Conservation (phyloP, 2,113 vertebrate species). For the Paramormyrops kingsleyae region DNA sequence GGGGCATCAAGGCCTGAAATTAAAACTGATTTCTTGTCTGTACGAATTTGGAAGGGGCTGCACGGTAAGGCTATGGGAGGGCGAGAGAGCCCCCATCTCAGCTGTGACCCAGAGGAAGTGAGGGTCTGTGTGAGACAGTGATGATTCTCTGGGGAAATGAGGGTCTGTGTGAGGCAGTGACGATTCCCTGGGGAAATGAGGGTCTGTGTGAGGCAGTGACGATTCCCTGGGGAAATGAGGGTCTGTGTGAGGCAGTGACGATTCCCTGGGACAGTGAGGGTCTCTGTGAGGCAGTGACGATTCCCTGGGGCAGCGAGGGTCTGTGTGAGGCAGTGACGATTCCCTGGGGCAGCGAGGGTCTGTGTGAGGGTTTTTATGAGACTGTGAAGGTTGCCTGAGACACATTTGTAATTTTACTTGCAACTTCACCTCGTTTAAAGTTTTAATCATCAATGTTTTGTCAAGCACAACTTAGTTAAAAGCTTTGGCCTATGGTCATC, state of each 20-base stretch:
- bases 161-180: not conserved
- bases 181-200: not conserved
- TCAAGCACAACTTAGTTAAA: not conserved
- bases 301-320: not conserved
- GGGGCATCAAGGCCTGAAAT: conserved; percentile 9
- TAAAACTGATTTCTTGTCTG: not conserved
- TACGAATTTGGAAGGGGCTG: not conserved
- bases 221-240: not conserved
- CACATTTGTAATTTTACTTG: not conserved
- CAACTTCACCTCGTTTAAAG: not conserved
- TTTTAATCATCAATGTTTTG: not conserved
- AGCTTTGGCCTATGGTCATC: not conserved
- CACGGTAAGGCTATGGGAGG: not conserved
- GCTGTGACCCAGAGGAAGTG: not conserved
- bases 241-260: not conserved
- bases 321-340: not conserved
- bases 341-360: not conserved
- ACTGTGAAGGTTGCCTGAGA: not conserved
- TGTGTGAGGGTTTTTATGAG: not conserved
- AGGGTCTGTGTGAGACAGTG: not conserved
- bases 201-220: not conserved
- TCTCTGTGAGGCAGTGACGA: not conserved
- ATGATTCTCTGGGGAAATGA: not conserved
- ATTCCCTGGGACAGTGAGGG: not conserved
- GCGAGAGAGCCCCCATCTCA: not conserved